These are phyloP conservation scores for Aspidiotus rigidus DNA, from an alignment of 2,888 invertebrate species.

Conservation along the genomic window DNA sequence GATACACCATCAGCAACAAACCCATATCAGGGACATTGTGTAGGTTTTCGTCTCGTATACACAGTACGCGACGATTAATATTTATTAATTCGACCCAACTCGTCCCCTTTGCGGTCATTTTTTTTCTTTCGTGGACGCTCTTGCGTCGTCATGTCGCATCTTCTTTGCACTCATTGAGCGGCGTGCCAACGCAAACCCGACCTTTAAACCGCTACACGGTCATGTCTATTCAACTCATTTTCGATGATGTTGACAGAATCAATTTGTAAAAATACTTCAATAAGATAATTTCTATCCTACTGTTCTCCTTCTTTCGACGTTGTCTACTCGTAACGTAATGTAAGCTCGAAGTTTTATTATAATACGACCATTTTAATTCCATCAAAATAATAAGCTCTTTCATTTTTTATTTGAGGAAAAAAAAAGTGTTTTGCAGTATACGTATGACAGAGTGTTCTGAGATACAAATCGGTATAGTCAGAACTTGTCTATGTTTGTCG, in stretches of 20 bases:
- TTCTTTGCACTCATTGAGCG: background rate
- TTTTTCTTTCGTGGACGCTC: background rate
- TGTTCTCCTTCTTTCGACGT: no score
- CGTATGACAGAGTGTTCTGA: no score
- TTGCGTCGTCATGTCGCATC: background rate
- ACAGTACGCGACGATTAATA: conserved; percentile 18
- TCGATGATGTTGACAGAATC: conserved; percentile 9
- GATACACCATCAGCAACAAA: conserved; percentile 15
- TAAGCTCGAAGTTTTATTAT: no score
- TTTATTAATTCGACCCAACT: conserved; percentile 32
- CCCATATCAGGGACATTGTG: conserved; percentile 21
- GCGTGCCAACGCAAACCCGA: background rate
- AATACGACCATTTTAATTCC: no score
- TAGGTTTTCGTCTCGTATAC: conserved; percentile 9
- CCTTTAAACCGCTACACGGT: background rate
- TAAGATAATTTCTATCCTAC: background rate
- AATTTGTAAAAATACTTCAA: conserved; percentile 2
- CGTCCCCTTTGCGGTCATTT: conserved; percentile 18
- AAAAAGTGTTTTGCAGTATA: no score
- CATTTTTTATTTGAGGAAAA: no score
- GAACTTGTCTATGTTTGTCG: no score
- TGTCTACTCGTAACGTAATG: no score
- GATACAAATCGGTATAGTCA: no score
- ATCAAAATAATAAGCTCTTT: no score
- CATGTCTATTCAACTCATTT: background rate